Percentiles rank a stretch among this genome's conserved stretches.
Evolutionary conservation across 92 coral and sea anemone genomes (phyloP).

Genomic region (Pocillopora meandrina): DNA sequence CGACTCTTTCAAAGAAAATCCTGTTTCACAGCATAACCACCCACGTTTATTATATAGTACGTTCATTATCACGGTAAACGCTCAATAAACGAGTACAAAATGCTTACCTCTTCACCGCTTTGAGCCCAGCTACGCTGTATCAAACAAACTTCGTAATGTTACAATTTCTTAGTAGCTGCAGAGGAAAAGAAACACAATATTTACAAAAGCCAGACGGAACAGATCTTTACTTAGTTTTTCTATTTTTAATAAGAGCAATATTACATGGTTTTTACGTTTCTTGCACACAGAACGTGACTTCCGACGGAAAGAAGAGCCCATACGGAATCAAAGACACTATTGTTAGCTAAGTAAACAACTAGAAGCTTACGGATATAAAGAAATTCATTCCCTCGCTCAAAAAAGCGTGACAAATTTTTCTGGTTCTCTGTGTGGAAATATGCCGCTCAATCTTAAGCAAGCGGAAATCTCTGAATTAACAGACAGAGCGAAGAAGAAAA

Average conservation of each 20-base stretch:
- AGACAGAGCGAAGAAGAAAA: neutral
- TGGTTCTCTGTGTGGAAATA: neutral
- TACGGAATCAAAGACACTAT: slow-evolving; percentile 17
- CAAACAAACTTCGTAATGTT: neutral
- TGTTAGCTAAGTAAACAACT: slow-evolving; percentile 32
- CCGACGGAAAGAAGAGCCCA: slow-evolving; percentile 31
- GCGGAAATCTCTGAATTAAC: neutral
- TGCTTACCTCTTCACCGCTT: slow-evolving; percentile 21
- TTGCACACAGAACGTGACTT: slow-evolving; percentile 31
- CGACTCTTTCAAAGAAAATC: neutral
- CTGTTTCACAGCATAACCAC: neutral
- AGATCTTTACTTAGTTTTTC: neutral
- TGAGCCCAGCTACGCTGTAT: neutral
- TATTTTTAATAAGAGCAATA: neutral
- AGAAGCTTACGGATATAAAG: slow-evolving; percentile 13
- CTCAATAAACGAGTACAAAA: neutral
- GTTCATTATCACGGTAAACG: neutral
- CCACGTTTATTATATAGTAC: neutral
- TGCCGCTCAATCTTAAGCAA: neutral
- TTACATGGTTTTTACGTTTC: neutral
- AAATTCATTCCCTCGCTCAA: neutral
- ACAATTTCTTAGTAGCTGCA: slow-evolving; percentile 1
- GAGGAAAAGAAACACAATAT: neutral
- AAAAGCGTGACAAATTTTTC: slow-evolving; percentile 27
- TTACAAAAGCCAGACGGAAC: too few relatives aligned